Evolutionary conservation across 2,888 invertebrate species (phyloP), one percentile per base, ranked within the genome.

Genomic region (Campaea margaritaria): DNA sequence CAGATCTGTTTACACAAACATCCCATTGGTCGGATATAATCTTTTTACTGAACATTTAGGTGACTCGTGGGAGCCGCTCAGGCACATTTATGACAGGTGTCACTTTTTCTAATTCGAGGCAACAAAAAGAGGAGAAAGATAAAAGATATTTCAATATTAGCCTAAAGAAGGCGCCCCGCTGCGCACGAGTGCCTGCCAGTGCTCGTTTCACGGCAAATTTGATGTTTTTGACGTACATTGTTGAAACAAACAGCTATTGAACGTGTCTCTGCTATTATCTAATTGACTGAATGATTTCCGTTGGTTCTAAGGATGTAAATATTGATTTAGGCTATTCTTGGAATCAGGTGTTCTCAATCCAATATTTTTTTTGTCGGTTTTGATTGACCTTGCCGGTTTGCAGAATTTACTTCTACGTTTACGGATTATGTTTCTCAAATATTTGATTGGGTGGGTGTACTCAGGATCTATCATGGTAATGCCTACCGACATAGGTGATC

Each of bases 71-170:
- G 83, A 84, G 81, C 81, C 70, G 68, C 70, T 66, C 70, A 54
- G 72, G 72, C 74, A 68, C 76, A 71, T 74, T 75, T 80, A 72
- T 87, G 87, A 85, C 87, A 87, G 86, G 85, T 86, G 86, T 87
- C 86, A 85, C 62, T 79, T 85, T 83, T 81, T 85, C 79, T 75
- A 74, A 79, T 69, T 70, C 66, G 45, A 54, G 54, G 51, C 70
- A 58, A 68, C 67, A 73, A 74, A 81, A 79, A 81, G 78, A 73
- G 68, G 73, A 73, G 73, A 65, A 72, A 81, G 79, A 82, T 80
- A 82, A 81, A 81, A 84, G 81, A 86, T 83, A 83, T 83, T 86
- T 86, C 85, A 86, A 86, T 87, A 85, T 79, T 80, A 76, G 79
- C 70, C 73, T 81, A 74, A 81, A 80, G 73, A 63, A 64, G 81